Conservation (phyloP, 2,113 vertebrate genomes). For the Azemiops feae region DNA sequence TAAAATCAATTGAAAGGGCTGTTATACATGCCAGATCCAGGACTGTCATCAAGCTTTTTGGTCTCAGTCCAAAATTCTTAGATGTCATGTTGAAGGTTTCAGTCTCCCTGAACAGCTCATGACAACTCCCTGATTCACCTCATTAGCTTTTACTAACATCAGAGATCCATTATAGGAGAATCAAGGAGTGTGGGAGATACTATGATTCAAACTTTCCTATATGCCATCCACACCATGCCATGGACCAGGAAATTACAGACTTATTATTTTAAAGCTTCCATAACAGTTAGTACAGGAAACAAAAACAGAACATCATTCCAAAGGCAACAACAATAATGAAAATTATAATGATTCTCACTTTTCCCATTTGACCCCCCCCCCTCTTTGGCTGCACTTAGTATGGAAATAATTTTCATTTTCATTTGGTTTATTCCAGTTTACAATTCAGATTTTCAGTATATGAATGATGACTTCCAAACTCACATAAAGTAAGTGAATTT, state of each 20-base stretch:
- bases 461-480: background rate
- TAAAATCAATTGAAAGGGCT: background rate
- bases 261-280: background rate
- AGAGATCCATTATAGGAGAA: background rate
- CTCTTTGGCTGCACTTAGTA: background rate
- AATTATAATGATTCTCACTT: background rate
- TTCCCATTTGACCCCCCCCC: background rate
- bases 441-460: background rate
- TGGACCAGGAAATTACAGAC: background rate
- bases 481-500: background rate
- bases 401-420: background rate
- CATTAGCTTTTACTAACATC: background rate
- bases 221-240: background rate
- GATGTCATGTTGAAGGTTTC: background rate
- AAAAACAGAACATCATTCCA: background rate
- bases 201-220: background rate
- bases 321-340: background rate
- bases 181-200: background rate
- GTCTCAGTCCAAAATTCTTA: background rate
- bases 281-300: background rate
- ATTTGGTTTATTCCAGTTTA: background rate
- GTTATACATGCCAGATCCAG: background rate
- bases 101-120: background rate
- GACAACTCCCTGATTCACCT: background rate
- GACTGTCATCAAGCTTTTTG: background rate